Evolutionary conservation across 2,113 vertebrate genomes (phyloP).

Genomic region (Ascaphus truei): DNA sequence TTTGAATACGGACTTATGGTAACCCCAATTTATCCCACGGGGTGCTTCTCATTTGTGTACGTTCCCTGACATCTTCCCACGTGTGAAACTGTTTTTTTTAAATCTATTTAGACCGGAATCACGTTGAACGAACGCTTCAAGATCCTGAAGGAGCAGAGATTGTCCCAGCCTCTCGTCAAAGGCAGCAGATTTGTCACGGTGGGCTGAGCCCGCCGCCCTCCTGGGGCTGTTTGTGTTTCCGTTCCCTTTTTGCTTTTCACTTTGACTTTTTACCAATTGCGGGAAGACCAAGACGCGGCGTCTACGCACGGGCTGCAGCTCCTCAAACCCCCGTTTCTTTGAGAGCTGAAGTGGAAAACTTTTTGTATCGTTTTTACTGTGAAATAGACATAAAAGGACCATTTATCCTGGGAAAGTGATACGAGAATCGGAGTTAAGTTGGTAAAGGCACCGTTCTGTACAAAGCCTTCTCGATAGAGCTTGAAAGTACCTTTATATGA

Average conservation of each 20-base stretch:
- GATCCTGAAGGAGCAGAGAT: conserved; percentile 85
- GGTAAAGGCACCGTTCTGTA: neutral
- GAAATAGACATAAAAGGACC: conserved; percentile 9
- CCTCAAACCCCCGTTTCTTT: neutral
- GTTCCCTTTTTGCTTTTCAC: conserved; percentile 9
- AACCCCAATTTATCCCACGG: too few species aligned
- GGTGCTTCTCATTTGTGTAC: too few species aligned
- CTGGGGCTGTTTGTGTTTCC: neutral
- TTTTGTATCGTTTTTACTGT: conserved; percentile 36
- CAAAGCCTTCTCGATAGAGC: neutral
- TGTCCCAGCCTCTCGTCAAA: conserved; percentile 70
- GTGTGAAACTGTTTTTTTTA: too few species aligned
- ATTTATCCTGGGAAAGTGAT: neutral
- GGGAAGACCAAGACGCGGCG: neutral
- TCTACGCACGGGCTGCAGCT: neutral
- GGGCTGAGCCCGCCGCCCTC: conserved; percentile 50
- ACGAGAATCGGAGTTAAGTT: neutral
- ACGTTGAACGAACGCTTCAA: conserved; percentile 91
- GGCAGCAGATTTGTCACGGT: conserved; percentile 90
- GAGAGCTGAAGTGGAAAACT: conserved; percentile 11
- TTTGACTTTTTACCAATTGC: neutral
- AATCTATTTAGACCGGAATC: conserved; percentile 86
- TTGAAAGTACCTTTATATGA: neutral
- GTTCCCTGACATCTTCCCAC: too few species aligned
- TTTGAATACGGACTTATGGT: too few species aligned